Conservation (phyloP, 2,797 vertebrate species). For the Sitta carolinensis region DNA sequence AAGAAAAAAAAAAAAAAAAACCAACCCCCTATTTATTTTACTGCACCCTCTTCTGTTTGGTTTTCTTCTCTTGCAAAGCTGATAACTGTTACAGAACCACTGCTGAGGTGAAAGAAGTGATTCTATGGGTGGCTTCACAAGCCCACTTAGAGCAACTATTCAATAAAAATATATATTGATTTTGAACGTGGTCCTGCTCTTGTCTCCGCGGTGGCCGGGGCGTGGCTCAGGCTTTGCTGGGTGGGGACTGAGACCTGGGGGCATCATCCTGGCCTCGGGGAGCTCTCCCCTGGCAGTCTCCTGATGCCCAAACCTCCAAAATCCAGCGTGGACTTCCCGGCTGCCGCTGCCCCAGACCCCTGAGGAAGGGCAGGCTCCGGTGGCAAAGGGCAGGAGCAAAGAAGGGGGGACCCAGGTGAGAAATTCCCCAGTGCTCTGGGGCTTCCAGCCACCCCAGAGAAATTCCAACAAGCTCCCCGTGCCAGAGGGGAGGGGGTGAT, state of each 20-base stretch:
- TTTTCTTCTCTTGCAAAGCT: conserved; percentile 64
- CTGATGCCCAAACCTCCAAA: background rate
- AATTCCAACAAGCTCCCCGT: background rate
- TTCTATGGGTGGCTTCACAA: conserved; percentile 67
- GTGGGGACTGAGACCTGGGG: background rate
- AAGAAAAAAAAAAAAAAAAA: conserved; percentile 48
- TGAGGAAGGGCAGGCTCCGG: background rate
- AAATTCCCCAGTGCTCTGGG: background rate
- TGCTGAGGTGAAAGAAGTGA: conserved; percentile 66
- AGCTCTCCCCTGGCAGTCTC: background rate
- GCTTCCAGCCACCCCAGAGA: background rate
- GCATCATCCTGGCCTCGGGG: rapidly evolving
- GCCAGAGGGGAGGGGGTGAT: background rate
- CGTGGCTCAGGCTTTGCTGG: background rate
- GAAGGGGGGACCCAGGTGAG: background rate
- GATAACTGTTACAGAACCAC: conserved; percentile 65
- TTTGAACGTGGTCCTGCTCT: conserved; percentile 30
- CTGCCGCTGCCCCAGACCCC: background rate
- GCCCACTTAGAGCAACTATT: conserved; percentile 68
- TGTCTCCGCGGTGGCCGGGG: background rate
- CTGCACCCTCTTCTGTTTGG: conserved; percentile 60
- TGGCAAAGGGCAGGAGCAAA: background rate
- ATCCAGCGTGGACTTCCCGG: background rate
- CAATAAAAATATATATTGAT: conserved; percentile 74
- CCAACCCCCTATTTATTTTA: conserved; percentile 70